Conservation (phyloP, 2,797 vertebrate species). For the Phyllotis vaccarum region DNA sequence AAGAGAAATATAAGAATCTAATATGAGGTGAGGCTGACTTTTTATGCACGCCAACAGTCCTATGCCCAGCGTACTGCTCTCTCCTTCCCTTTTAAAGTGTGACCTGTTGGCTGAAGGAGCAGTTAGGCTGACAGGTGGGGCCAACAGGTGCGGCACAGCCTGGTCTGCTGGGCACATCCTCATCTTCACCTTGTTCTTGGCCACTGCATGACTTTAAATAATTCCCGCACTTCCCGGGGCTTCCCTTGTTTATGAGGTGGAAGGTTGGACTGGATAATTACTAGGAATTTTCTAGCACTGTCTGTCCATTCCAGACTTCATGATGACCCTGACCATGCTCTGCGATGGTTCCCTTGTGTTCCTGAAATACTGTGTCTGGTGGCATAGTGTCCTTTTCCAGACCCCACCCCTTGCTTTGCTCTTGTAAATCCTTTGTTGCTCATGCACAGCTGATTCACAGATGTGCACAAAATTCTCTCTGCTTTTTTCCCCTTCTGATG, state of each 20-base stretch:
- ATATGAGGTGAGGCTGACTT: not conserved
- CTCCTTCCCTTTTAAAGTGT: not conserved
- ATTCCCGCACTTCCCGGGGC: not conserved
- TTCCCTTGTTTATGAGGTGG: conserved; percentile 16
- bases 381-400: not conserved
- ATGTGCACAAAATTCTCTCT: not conserved
- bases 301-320: not conserved
- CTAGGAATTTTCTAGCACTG: not conserved
- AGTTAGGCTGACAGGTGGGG: not conserved
- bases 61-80: not conserved
- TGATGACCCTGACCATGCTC: not conserved
- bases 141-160: not conserved
- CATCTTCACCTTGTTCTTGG: not conserved
- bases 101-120: not conserved
- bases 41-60: not conserved
- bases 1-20: not conserved
- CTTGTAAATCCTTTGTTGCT: conserved; percentile 19
- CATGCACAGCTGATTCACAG: not conserved
- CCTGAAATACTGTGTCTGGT: not conserved
- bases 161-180: not conserved
- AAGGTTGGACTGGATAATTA: not conserved
- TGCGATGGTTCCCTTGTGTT: not conserved
- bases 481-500: conserved; percentile 35
- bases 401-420: not conserved
- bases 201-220: not conserved